phyloP scores from a whole-genome alignment of 2,113 vertebrate genomes.

The Falcunculus frontatus region DNA sequence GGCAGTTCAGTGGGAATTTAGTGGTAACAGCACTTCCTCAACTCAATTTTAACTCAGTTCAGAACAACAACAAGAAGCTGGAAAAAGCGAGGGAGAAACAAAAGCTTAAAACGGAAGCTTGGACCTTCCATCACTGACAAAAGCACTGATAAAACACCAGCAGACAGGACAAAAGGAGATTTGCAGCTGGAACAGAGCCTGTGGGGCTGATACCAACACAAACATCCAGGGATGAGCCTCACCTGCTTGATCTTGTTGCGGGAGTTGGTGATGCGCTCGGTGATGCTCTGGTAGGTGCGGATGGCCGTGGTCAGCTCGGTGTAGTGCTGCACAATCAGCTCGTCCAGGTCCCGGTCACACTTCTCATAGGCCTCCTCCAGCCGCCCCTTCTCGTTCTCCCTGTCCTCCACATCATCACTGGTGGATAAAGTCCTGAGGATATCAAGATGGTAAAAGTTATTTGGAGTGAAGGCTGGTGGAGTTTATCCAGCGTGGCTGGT shows the following conservation, averaged over 20 bases:
- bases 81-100: background rate
- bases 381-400: constrained; percentile 92
- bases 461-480: background rate
- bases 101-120: background rate
- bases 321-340: constrained; percentile 94
- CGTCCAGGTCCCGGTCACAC: constrained; percentile 88
- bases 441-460: accelerated
- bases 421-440: constrained; percentile 84
- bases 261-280: constrained; percentile 94
- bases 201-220: accelerated
- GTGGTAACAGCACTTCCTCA: background rate
- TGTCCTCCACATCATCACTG: constrained; percentile 92
- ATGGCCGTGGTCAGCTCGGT: constrained; percentile 95
- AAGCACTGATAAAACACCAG: background rate
- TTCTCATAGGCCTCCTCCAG: constrained; percentile 96
- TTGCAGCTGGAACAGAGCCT: background rate
- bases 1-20: background rate
- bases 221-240: accelerated
- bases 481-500: background rate
- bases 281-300: constrained; percentile 98
- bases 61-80: background rate
- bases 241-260: constrained; percentile 98
- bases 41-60: background rate
- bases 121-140: background rate
- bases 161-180: background rate